A percentile compares a stretch with the other conserved stretches of the same genome.
phyloP scores from a whole-genome alignment of 2,113 vertebrate genomes.

The Centropus unirufus region DNA sequence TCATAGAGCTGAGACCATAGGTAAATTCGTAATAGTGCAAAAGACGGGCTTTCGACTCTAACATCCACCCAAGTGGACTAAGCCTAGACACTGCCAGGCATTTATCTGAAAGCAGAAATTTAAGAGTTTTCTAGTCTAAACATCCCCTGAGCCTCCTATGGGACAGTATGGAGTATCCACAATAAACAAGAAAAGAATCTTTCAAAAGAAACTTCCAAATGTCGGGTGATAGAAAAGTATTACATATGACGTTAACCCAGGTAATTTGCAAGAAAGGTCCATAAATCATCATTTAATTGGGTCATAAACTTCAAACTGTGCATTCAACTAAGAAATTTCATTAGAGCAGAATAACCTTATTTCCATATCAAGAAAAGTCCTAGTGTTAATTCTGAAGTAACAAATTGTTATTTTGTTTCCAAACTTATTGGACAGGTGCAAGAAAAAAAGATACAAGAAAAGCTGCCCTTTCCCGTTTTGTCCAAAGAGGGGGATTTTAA shows the following conservation, averaged over 20 bases:
- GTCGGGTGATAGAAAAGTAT: conserved; percentile 8
- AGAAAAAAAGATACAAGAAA: background rate
- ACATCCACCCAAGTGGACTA: background rate
- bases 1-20: background rate
- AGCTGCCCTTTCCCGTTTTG: conserved; percentile 1
- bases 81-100: background rate
- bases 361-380: conserved; percentile 50
- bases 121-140: background rate
- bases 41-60: background rate
- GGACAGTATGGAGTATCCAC: background rate
- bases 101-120: background rate
- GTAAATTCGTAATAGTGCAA: background rate
- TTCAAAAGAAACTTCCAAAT: conserved; percentile 2
- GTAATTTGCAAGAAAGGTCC: conserved; percentile 25
- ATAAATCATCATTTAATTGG: conserved; percentile 35
- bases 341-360: conserved; percentile 51
- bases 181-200: background rate
- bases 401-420: conserved; percentile 40
- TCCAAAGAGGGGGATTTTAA: background rate
- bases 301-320: conserved; percentile 51
- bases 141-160: background rate
- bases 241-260: background rate
- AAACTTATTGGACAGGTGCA: background rate
- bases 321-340: conserved; percentile 50
- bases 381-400: conserved; percentile 43